These are phyloP conservation scores for Eleutherodactylus coqui DNA, from an alignment of 2,797 vertebrate genomes.

Conservation along the genomic window DNA sequence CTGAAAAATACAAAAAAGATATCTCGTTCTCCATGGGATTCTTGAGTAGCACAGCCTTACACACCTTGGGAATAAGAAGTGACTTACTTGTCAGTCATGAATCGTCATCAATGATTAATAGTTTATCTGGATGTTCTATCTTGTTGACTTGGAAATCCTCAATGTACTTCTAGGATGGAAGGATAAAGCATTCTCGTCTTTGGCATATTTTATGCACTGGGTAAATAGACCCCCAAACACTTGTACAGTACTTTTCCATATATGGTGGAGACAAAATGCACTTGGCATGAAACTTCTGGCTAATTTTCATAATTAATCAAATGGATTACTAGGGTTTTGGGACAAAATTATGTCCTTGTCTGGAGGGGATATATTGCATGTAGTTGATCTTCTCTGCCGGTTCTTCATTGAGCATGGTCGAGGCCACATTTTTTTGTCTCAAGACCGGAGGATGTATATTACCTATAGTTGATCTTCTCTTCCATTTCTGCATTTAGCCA, in stretches of 20 bases:
- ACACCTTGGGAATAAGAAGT: background rate
- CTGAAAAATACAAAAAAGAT: constrained; percentile 62
- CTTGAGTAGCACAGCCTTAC: constrained; percentile 67
- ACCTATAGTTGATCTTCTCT: no score
- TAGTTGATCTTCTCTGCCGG: no score
- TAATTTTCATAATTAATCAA: no score
- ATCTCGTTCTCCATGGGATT: constrained; percentile 71
- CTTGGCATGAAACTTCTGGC: no score
- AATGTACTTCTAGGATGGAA: background rate
- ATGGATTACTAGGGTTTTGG: no score
- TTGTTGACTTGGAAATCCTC: background rate
- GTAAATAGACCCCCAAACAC: background rate
- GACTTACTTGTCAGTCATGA: background rate
- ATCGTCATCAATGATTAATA: background rate
- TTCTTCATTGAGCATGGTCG: no score
- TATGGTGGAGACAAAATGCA: background rate
- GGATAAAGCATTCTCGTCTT: background rate
- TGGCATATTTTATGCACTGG: background rate
- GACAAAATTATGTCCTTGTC: no score
- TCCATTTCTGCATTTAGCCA: no score
- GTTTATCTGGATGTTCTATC: background rate
- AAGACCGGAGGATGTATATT: no score
- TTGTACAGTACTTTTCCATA: background rate
- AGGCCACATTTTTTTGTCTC: no score
- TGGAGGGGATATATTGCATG: no score